Base-by-base conservation (phyloP, 1,140 invertebrate species). In the Octopus sinensis region DNA sequence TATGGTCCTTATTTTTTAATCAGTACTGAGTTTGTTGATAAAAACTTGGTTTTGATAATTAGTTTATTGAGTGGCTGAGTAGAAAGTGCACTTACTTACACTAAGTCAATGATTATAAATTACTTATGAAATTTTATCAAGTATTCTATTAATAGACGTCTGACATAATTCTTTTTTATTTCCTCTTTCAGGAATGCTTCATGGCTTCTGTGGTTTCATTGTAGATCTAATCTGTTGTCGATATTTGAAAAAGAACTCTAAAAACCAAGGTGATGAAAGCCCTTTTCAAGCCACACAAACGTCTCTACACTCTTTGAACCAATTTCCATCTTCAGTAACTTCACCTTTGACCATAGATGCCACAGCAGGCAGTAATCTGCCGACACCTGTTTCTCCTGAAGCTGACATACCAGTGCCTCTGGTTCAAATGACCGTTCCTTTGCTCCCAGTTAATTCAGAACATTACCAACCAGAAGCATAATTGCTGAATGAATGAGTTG, bases 171-270 rank as follows among this genome's bases (percentile, higher is more conserved):
- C 12, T 52, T 43, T 43, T 81, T 54, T 78, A 78, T 53, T n/a
- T 53, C 76, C 53, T 12, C 82, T 85, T 83, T 51, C 84, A 89
- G 88, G 87, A 23, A 86, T 89, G 82, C 79, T 89, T 12, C 86
- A 88, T 75, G 82, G 84, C 5, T 54, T 87, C 9, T 80, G 81
- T 81, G 87, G 86, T 52, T 82, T 86, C 51, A n/a, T 88, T n/a
- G 79, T 84, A 5, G 88, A 89, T 73, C 53, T 88, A n/a, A n/a
- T 89, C 17, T 88, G 87, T 75, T 89, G 88, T 78, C 81, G 86
- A 68, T 86, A 84, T 43, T 43, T 43, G 30, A 43, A 43, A 43
- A 43, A 43, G 30, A 43, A 43, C 30, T 43, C 30, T 43, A 43
- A 43, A 43, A 43, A 43, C 3, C 30, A 43, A 43, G 30, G 30